A percentile compares a stretch with the other conserved stretches of the same genome.
phyloP scores from a whole-genome alignment of 2,888 invertebrate genomes.

The Timandra comae region DNA sequence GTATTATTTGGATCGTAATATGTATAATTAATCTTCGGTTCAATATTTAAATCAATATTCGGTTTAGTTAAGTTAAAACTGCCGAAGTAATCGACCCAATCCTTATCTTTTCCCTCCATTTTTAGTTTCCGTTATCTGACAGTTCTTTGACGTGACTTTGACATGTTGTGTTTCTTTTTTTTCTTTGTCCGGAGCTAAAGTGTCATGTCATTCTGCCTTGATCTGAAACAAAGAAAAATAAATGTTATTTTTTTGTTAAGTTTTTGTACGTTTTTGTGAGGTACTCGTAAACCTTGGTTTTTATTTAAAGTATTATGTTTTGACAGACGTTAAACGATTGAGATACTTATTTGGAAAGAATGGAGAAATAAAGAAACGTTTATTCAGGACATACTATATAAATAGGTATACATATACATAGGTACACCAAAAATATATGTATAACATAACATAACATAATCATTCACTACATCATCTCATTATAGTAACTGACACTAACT shows the following conservation, averaged over 20 bases:
- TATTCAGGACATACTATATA: too few species aligned
- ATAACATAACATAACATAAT: too few species aligned
- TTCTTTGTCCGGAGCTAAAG: constrained; percentile 1
- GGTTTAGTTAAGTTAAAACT: constrained; percentile 32
- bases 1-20: constrained; percentile 47
- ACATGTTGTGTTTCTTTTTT: constrained; percentile 20
- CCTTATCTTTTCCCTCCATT: constrained; percentile 51
- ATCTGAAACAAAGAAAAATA: constrained; percentile 18
- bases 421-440: too few species aligned
- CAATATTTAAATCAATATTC: constrained; percentile 23
- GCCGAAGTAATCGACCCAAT: constrained; percentile 49
- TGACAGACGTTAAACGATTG: too few species aligned
- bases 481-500: too few species aligned
- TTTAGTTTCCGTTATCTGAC: constrained; percentile 41
- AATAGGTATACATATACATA: too few species aligned
- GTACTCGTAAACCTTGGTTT: too few species aligned
- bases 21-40: constrained; percentile 34
- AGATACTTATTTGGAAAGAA: too few species aligned
- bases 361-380: too few species aligned
- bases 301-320: too few species aligned
- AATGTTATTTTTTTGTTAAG: constrained; percentile 4
- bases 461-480: too few species aligned
- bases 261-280: not conserved
- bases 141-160: constrained; percentile 30
- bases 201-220: constrained; percentile 16